Evolutionary conservation across 2,888 invertebrate species (phyloP), one percentile per base, ranked within the genome.

Genomic region (Drosophila testacea): DNA sequence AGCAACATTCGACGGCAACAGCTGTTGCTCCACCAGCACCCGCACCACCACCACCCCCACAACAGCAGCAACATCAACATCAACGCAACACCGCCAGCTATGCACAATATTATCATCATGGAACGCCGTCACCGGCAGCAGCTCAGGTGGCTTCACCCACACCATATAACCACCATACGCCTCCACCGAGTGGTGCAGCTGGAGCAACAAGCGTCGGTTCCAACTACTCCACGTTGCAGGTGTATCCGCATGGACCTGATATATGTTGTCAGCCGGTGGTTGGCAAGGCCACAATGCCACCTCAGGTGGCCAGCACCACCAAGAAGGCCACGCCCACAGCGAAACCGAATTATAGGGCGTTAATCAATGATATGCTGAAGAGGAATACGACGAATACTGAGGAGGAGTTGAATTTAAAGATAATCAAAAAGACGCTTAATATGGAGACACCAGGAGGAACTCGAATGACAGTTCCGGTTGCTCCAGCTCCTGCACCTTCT

Each of bases 361-460:
- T 92, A 27, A 92, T 92, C 34, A 91, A 92, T 59, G 90, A 91
- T 32, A 90, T 84, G 60, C 77, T 92, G 0, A 85, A 90, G 52
- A 78, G 91, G 2, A 92, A 84, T 64, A 84, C 92, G 6, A 89
- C 90, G 41, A 22, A 22, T 3, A 91, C 92, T 6, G 92, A 92
- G 56, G 89, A 91, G 47, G 92, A 92, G 60, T 70, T 91, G 0
- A 92, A 92, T 70, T 75, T 91, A 73, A 87, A 92, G 80, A 92
- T 92, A 9, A 92, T 92, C 22, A 91, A 92, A 61, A 91, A 92
- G 67, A 91, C 92, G 0, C 79, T 92, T 0, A 92, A 92, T 52
- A 91, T 89, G 51, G 89, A 91, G 60, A 39, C 77, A 2, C 74
- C 4, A 11, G 64, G 10, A 16, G 44, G 28, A 22, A 22, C 22